Evolutionary conservation across 2,113 vertebrate genomes (phyloP), one percentile per base, ranked within the genome.

Genomic region (Apteryx owenii): DNA sequence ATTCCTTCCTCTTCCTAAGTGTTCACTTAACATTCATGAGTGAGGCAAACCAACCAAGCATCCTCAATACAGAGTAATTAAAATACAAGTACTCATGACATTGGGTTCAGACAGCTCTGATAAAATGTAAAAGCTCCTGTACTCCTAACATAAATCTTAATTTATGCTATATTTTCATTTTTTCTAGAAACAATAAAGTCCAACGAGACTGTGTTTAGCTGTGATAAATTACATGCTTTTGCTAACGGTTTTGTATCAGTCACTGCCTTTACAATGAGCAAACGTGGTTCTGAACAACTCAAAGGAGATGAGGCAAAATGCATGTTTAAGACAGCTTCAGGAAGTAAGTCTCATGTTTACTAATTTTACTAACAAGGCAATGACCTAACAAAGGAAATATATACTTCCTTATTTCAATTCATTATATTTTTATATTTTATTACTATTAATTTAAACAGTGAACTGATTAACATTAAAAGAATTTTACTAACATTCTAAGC

Each of bases 251-350:
- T 0, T 53, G 64, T 96, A 6, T 2, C 0, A n/a, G 95, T 97
- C 68, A 50, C 5, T 78, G 0, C 95, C 42, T 81, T 2, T 58
- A 95, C 68, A 0, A 1, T 0, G 0, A 85, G 56, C 66, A 91
- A 0, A 23, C 2, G 1, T 0, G 0, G 0, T 0, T 0, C 1
- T 3, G 0, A 0, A 0, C 0, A 0, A 0, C 2, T 71, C 10
- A 0, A 0, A 0, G 40, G 85, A 21, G 2, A 3, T 11, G 0
- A 0, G 28, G 0, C 0, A 28, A 19, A 0, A 0, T 0, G 0
- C 1, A 0, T 0, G 1, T 96, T 85, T 15, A 13, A 0, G 40
- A 97, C 96, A 60, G 0, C 25, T 1, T 2, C 8, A 78, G 20
- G 40, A 85, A 0, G 96, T 97, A 95, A 91, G 81, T 87, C 9